A percentile compares a stretch with the other conserved stretches of the same genome.
Conservation (phyloP, 2,888 invertebrate species). For the Arge pagana region DNA sequence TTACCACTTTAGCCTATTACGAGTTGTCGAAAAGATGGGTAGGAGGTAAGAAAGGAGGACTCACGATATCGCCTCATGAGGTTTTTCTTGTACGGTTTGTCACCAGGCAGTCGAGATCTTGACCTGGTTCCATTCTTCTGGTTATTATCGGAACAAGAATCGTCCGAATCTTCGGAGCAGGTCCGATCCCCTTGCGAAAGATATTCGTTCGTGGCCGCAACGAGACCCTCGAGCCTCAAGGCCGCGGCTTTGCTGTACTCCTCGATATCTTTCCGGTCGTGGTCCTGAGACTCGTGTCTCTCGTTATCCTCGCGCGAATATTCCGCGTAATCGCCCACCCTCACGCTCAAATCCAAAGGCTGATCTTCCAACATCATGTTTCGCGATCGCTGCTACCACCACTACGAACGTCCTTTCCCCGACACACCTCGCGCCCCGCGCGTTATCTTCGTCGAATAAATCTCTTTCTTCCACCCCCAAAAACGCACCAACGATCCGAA, state of each 20-base stretch:
- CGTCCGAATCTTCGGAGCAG: constrained; percentile 82
- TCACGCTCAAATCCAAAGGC: constrained; percentile 79
- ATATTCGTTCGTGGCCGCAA: constrained; percentile 53
- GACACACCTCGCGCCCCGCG: constrained; percentile 34
- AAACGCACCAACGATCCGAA: constrained; percentile 34
- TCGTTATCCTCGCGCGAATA: constrained; percentile 4
- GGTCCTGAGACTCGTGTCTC: background rate
- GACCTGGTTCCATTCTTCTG: constrained; percentile 62
- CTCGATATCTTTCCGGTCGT: background rate
- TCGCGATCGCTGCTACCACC: constrained; percentile 18
- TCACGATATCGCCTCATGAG: constrained; percentile 94
- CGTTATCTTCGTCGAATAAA: constrained; percentile 29
- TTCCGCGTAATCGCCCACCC: constrained; percentile 52
- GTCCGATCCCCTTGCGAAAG: constrained; percentile 58
- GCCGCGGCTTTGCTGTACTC: constrained; percentile 58
- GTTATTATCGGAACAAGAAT: constrained; percentile 72
- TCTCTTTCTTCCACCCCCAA: constrained; percentile 24
- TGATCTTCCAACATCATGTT: constrained; percentile 65
- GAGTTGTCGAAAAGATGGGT: constrained; percentile 9
- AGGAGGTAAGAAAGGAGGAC: constrained; percentile 56
- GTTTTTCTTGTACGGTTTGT: constrained; percentile 83
- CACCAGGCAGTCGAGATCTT: constrained; percentile 57
- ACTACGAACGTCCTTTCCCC: constrained; percentile 28
- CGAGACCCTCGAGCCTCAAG: constrained; percentile 56
- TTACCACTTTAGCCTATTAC: too few relatives aligned